Base-by-base conservation (phyloP, 2,888 invertebrate genomes). In the Eupithecia exiguata region DNA sequence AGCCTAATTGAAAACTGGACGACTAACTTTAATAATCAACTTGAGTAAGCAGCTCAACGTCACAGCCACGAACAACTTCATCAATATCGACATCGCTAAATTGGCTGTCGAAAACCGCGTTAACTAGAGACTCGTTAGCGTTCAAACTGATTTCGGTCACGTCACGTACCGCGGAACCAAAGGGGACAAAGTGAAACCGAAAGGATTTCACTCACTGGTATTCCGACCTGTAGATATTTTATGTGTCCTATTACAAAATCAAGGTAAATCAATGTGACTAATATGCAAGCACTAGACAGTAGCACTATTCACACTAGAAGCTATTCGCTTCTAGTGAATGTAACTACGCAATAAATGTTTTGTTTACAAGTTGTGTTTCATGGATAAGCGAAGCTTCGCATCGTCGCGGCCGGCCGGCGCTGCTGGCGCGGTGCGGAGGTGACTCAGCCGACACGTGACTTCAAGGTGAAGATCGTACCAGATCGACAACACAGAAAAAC, bases 381-480 rank as follows among this genome's bases (percentile, higher is more conserved):
- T 76, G 73, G 76, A 80, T 78, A 74, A 61, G 70, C 75, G 65
- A 75, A 72, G 75, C 72, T 68, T 63, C 72, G 74, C 70, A 63
- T 61, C 36, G 70, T 43, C 67, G 53, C 68, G 72, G 40, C 70
- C 71, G 72, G 68, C 61, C 62, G 40, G 69, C 67, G 40, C 58
- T 21, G 69, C 30, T 35, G 40, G 40, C 21, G 36, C 62, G 35
- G 38, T 18, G 36, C 40, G 73, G 67, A 65, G 58, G 72, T 80
- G 92, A 91, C 82, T 92, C 91, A 92, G 83, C 79, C 72, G 77
- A 82, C 90, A 90, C 90, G 89, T 90, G 91, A 91, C 86, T 86
- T 86, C 91, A 91, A 92, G 91, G 91, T 89, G 84, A 90, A 84
- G 84, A 87, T 80, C 84, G 83, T 84, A 82, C 82, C 81, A 85